phyloP scores from a whole-genome alignment of 2,113 vertebrate species.

The Abramis brama region DNA sequence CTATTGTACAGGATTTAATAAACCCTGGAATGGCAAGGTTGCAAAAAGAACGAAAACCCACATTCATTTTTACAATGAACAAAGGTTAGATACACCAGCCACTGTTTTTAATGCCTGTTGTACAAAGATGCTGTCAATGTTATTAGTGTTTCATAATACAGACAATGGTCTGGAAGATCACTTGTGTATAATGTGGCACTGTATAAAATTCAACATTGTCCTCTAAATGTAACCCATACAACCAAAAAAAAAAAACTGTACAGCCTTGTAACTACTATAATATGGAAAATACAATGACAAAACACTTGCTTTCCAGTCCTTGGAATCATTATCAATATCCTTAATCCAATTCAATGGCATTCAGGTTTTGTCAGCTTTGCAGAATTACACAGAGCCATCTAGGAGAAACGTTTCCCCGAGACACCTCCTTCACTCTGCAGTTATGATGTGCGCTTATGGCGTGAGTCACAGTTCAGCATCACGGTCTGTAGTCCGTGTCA shows the following conservation, averaged over 20 bases:
- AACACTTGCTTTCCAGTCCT: neutral
- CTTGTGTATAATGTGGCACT: slow-evolving; percentile 13
- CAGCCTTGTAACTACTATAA: neutral
- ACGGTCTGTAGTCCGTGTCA: slow-evolving; percentile 23
- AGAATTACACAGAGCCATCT: neutral
- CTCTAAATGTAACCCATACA: neutral
- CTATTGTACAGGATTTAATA: neutral
- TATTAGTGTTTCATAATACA: slow-evolving; percentile 40
- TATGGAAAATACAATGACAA: slow-evolving; percentile 23
- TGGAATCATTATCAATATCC: neutral
- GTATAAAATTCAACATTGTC: neutral
- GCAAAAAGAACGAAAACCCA: neutral
- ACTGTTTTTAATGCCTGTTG: neutral
- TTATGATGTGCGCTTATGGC: neutral
- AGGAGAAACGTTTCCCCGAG: neutral
- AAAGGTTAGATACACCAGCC: neutral
- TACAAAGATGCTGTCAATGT: neutral
- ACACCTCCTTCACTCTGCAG: neutral
- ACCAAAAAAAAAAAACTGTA: neutral
- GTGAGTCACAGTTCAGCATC: neutral
- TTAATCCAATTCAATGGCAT: neutral
- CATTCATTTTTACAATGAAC: neutral
- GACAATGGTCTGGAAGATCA: too few species aligned
- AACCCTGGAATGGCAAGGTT: neutral
- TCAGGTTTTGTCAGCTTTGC: neutral